Evolutionary conservation across 1,140 invertebrate genomes (phyloP).

Genomic region (Spodoptera frugiperda): DNA sequence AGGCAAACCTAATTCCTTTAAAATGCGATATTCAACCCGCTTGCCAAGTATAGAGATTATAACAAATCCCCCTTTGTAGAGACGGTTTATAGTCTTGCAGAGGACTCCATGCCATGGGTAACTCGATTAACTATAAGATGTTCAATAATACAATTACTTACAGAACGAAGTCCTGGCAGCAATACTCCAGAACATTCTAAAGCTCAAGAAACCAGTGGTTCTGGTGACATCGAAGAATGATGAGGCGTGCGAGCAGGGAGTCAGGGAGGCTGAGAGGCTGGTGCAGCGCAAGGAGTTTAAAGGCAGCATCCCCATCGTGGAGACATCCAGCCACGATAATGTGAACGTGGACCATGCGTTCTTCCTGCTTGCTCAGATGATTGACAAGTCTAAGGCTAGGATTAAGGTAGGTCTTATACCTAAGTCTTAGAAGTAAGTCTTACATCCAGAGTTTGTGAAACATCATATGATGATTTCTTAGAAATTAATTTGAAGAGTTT

Average conservation of each 20-base stretch:
- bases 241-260: slow-evolving; percentile 94
- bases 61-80: too few species aligned
- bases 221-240: slow-evolving; percentile 99
- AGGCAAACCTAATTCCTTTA: too few species aligned
- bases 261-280: slow-evolving; percentile 96
- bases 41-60: too few species aligned
- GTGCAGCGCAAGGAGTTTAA: slow-evolving; percentile 97
- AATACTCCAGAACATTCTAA: slow-evolving; percentile 94
- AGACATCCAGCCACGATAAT: slow-evolving; percentile 98
- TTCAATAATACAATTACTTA: slow-evolving; percentile 40
- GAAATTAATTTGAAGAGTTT: too few species aligned
- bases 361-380: slow-evolving; percentile 95
- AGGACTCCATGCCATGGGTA: too few species aligned
- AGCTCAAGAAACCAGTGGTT: slow-evolving; percentile 98
- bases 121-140: too few species aligned
- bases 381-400: slow-evolving; percentile 90
- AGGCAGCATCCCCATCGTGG: slow-evolving; percentile 94
- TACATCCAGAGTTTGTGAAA: too few species aligned
- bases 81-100: too few species aligned
- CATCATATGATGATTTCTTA: too few species aligned
- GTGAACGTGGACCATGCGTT: slow-evolving; percentile 98
- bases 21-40: too few species aligned
- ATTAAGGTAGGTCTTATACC: slow-evolving; percentile 81
- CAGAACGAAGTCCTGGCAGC: slow-evolving; percentile 91
- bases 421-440: too few species aligned